Base-by-base conservation (phyloP, 2,797 vertebrate genomes). In the Gallinago solitaria region DNA sequence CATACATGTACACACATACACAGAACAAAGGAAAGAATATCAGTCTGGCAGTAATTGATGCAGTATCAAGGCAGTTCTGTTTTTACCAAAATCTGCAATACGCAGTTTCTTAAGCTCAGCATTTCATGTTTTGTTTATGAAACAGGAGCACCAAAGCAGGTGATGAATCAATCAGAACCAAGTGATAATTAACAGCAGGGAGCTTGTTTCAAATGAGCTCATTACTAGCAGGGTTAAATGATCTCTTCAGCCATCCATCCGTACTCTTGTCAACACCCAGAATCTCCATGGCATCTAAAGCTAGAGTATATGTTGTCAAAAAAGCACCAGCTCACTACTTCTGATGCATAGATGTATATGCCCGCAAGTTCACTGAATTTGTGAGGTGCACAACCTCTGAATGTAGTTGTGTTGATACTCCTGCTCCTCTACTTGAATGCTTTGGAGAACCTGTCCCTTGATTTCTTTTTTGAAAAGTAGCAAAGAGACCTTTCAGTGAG, bases 161-260 rank as follows among this genome's bases (percentile, higher is more conserved):
- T 91, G 87, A 97, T 74, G 53, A 96, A 95, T 95, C 86, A 94
- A 16, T 95, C 83, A 89, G 77, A 96, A 91, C 64, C 71, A 96
- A 95, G 82, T 83, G 70, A 95, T 96, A 97, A 94, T 95, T 97
- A 95, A 54, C 73, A 96, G 59, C 23, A 4, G 50, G n/a, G 71
- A 95, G 63, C 48, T 91, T 95, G 61, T 94, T 96, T 96, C 87
- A 96, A 96, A 92, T 79, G 39, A 94, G 67, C 54, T 96, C 70
- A 83, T 97, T 96, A 90, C 57, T 92, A 81, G 17, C 56, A 86
- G 35, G 76, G 67, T 91, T 95, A 96, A 97, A 94, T 95, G 81
- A 93, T 94, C 90, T 94, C 86, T 93, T 93, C 77, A 94, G 73
- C 87, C 84, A 94, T 27, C 76, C 57, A 70, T 27, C 70, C 4